Evolutionary conservation across 1,140 invertebrate species (phyloP), one percentile per base, ranked within the genome.

Genomic region (Pristionchus pacificus): DNA sequence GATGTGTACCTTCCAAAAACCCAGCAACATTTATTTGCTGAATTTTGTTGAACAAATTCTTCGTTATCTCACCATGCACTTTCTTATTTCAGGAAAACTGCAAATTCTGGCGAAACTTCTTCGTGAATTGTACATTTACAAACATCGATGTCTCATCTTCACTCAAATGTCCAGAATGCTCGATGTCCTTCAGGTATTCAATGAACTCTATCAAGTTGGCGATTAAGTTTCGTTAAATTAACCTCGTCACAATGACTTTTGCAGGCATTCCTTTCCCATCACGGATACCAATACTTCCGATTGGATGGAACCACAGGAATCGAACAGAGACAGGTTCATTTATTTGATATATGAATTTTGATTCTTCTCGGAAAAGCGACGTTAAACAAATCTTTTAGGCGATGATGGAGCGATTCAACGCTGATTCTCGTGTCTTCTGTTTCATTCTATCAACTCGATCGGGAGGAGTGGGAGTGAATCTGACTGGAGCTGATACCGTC

Each of bases 101-200:
- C 89, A 90, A 81, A 86, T 90, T 0, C 86, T 99, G 71, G 91
- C 93, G 86, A 86, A 86, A 62, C 85, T 99, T 59, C 86, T 99
- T 67, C 88, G 92, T 60, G 87, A 91, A 77, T 84, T 99, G 10
- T 95, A 95, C 84, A 84, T 85, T 2, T 92, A 88, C n/a, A 88
- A 88, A 68, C 96, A 98, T 85, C 87, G 96, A 74, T 95, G 93
- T 60, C 87, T 99, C 0, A 95, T 99, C 74, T 99, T 99, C 85
- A 98, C 97, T n/a, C 97, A 99, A 88, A 99, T 99, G 97, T 97
- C 97, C 3, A 90, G 92, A 82, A 98, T 99, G 93, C 86, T 99
- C 74, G 96, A 99, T 85, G 93, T 99, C 60, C 87, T 99, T 14
- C 96, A 99, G 38, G 38, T 49, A 49, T 6, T 6, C 6, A 49